Evolutionary conservation across 23 tunicate species (phyloP).

Genomic region (Ciona savignyi): DNA sequence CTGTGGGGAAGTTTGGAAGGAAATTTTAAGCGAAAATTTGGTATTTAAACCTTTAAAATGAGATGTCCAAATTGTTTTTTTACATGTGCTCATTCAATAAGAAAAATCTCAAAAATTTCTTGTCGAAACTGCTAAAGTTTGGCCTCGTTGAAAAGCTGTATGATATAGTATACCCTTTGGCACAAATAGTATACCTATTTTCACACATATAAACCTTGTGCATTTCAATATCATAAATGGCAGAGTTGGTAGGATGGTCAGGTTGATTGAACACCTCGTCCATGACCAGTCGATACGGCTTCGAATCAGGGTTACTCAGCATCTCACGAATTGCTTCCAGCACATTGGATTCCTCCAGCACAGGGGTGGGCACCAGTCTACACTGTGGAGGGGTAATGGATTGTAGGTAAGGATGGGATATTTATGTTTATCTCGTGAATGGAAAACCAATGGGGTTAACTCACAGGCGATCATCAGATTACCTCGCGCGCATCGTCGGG

Average conservation of each 20-base stretch:
- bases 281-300: slow-evolving; percentile 47
- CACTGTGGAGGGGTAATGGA: slow-evolving; percentile 38
- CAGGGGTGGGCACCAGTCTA: slow-evolving; percentile 73
- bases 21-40: too few relatives aligned
- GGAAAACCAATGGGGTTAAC: too few relatives aligned
- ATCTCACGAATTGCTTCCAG: slow-evolving; percentile 59
- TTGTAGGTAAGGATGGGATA: too few relatives aligned
- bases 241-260: slow-evolving; percentile 22
- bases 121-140: too few relatives aligned
- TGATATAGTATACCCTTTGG: background rate
- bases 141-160: too few relatives aligned
- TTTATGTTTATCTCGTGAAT: too few relatives aligned
- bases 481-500: too few relatives aligned
- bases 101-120: too few relatives aligned
- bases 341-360: slow-evolving; percentile 45
- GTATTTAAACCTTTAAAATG: background rate
- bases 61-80: background rate
- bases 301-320: slow-evolving; percentile 43
- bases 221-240: slow-evolving; percentile 69
- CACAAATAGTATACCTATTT: background rate
- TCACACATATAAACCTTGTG: slow-evolving; percentile 32
- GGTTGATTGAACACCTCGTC: slow-evolving; percentile 53
- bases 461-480: too few relatives aligned
- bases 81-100: too few relatives aligned
- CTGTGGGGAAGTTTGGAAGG: background rate